Percentiles rank a stretch among this genome's conserved stretches.
phyloP scores from a whole-genome alignment of 2,113 vertebrate species.

The Pollachius pollachius region DNA sequence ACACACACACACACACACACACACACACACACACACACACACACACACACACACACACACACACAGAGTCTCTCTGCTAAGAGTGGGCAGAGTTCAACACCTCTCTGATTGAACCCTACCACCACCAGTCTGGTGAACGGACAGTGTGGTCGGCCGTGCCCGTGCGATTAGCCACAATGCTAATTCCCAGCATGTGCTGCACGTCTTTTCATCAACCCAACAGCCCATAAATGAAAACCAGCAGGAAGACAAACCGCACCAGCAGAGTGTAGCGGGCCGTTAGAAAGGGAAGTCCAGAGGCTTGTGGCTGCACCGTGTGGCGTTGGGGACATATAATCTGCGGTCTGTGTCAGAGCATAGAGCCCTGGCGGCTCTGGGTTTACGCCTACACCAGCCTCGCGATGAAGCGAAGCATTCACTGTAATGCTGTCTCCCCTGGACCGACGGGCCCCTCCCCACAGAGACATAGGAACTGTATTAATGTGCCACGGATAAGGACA shows the following conservation, averaged over 20 bases:
- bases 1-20: too few relatives aligned
- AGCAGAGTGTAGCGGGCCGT: conserved; percentile 56
- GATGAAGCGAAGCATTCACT: conserved; percentile 73
- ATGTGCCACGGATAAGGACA: conserved; percentile 75
- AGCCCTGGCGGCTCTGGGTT: conserved; percentile 44
- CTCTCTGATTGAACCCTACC: conserved; percentile 43
- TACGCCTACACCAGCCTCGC: conserved; percentile 47
- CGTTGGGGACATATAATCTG: conserved; percentile 66
- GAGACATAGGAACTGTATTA: conserved; percentile 72
- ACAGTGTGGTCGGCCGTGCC: conserved; percentile 46
- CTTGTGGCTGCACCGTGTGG: conserved; percentile 68
- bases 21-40: too few relatives aligned
- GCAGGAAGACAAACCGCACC: conserved; percentile 58
- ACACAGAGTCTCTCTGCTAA: conserved; percentile 29
- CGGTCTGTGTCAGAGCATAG: conserved; percentile 58
- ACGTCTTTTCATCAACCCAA: conserved; percentile 58
- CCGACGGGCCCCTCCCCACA: conserved; percentile 9
- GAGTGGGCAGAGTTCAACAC: conserved; percentile 35
- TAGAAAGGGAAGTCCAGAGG: conserved; percentile 67
- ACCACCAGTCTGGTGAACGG: conserved; percentile 51
- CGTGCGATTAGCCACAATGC: conserved; percentile 45
- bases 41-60: too few relatives aligned
- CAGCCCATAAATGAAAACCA: conserved; percentile 56
- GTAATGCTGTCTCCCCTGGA: conserved; percentile 49
- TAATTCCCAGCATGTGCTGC: conserved; percentile 41